Base-by-base conservation (phyloP, 2,797 vertebrate species). In the Sebastes dallii region DNA sequence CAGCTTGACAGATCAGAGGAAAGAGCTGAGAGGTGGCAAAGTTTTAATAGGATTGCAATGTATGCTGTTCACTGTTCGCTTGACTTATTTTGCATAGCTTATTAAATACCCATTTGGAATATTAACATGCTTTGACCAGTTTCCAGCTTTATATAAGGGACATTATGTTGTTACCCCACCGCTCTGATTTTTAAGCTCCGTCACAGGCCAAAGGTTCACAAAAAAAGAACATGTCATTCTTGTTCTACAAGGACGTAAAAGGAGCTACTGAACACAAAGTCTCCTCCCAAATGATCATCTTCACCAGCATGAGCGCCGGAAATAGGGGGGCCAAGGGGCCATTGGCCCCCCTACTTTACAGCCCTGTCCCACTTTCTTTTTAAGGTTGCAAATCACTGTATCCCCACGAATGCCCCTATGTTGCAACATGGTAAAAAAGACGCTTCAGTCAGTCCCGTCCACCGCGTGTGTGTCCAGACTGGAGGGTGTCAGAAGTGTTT, bases 21-120 rank as follows among this genome's bases (percentile, higher is more conserved):
- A 68, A 32, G 56, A 73, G 59, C 74, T 27, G 55, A 78, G 81
- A 80, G 52, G 60, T 61, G 64, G 50, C 27, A 55, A 71, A 67
- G 75, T 80, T 87, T 86, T 89, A 88, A 92, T 81, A 74, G 73
- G 80, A 87, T 46, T 78, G 56, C 59, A 71, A 42, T 66, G 50
- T 29, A 42, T n/a, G 74, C 81, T n/a, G 59, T 74, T 85, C 66
- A 25, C 74, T 75, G 61, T 54, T 77, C 66, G 10, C 74, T 72
- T 78, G 59, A 76, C 75, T 84, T 74, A 29, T 65, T 89, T 55
- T 74, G 73, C 78, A 69, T 27, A 59, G 39, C 68, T 79, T 86
- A 85, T 87, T 80, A 84, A 87, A 86, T 61, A 75, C 30, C 55
- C 72, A 80, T 82, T 75, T 77, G 62, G 74, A 86, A 79, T 74